Base-by-base conservation (phyloP, 64 coral and sea anemone species). In the Stylophora pistillata region DNA sequence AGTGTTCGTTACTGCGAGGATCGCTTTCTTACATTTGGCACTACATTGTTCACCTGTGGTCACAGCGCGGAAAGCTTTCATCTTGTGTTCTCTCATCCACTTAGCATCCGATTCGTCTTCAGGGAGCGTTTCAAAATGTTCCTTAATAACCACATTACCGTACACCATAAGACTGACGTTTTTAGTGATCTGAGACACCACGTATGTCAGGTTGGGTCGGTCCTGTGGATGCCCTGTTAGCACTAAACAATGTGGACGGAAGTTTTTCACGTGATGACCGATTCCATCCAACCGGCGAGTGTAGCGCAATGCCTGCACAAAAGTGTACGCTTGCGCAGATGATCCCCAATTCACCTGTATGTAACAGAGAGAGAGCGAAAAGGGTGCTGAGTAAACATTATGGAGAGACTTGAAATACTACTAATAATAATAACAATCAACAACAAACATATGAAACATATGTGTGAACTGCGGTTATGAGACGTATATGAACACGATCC, bases 201-300 rank as follows among this genome's bases (percentile, higher is more conserved):
- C 68, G 32, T 79, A 72, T n/a, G 81, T 54, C 23, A 98, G 60
- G 30, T 91, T 82, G 10, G 78, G 84, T 14, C 89, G 89, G 15
- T 87, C 53, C 28, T 64, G 31, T 18, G 88, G 95, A 30, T 55
- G 78, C 10, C 95, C 95, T 0, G 83, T 84, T 7, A 98, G 74
- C 26, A 94, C 95, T 9, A 98, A 65, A 73, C 92, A 98, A 78
- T 98, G 92, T 30, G 95, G 95, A 21, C 95, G 95, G 68, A 88
- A 98, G 70, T 98, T 98, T 74, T 98, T 98, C 72, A 98, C 95
- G 47, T 98, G 95, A n/a, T 98, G 92, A 54, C 79, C 92, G 28
- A 94, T 87, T 25, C 30, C 71, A 16, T 98, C 92, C 23, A 94
- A 89, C 30, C 73, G 81, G 58, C 72, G 79, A 25, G 86, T 82